Base-by-base conservation (phyloP, 2,113 vertebrate genomes). In the Stercorarius parasiticus region DNA sequence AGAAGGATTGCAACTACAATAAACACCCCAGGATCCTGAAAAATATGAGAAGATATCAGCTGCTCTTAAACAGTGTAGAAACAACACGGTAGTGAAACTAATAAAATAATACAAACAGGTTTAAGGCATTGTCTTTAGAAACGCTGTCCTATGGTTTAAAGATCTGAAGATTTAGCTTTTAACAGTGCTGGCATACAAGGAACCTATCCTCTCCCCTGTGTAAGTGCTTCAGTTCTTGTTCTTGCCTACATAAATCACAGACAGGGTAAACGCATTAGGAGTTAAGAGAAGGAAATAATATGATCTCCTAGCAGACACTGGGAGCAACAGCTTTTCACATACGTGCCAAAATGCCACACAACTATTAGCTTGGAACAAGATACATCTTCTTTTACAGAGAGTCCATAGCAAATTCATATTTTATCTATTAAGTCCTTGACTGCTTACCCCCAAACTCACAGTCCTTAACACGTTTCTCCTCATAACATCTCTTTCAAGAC, bases 191-290 rank as follows among this genome's bases (percentile, higher is more conserved):
- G 49, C 74, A 52, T 29, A 67, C 21, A 73, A 74, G 90, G 62
- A 88, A 62, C 32, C 18, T 40, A 55, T 52, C 61, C 53, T 88
- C 86, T 86, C 86, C 77, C 88, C 52, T 65, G 89, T 49, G 92
- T 59, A 40, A 92, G 66, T 43, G 70, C 70, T 95, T 97, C 96
- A 91, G 70, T 82, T 93, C 89, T 95, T 80, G 55, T 97, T 97
- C 38, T 42, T 50, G 19, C 32, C 55, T 86, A 82, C 94, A 96
- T 97, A 97, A 96, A 97, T 96, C 96, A 96, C 93, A 95, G 84
- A n/a, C 81, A 77, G 62, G 29, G 27, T 96, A 97, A 93, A 94
- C 0, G 5, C 69, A 86, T 96, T 96, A 92, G 2, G 1, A 82
- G 80, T 72, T 81, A 83, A 86, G 66, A 70, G 82, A 93, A 90